phyloP scores from a whole-genome alignment of 2,888 invertebrate species.

The Rhimphoctona megacephalus region DNA sequence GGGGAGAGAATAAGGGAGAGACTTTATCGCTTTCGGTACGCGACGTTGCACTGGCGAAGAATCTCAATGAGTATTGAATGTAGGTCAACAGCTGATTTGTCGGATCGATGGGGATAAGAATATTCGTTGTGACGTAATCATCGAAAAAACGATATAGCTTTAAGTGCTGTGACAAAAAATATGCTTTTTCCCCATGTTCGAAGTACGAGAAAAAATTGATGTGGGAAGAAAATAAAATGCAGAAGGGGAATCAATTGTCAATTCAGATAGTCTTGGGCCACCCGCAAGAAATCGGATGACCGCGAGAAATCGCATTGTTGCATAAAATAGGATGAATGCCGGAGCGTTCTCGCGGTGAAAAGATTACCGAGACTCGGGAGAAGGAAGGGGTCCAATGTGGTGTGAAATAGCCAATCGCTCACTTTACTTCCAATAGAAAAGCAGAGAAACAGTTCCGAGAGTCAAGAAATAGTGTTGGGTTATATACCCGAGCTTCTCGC shows the following conservation, averaged over 20 bases:
- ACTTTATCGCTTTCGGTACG: conserved; percentile 74
- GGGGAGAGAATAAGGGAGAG: conserved; percentile 73
- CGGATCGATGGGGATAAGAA: conserved; percentile 77
- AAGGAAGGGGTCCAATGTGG: conserved; percentile 76
- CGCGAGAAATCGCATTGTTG: conserved; percentile 75
- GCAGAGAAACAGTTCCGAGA: conserved; percentile 32
- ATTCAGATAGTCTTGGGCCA: conserved; percentile 32
- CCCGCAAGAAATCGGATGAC: conserved; percentile 73
- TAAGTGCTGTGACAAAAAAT: neutral
- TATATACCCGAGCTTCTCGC: conserved; percentile 61
- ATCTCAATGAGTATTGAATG: conserved; percentile 77
- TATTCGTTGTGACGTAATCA: conserved; percentile 67
- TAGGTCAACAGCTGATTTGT: conserved; percentile 81
- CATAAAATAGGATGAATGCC: conserved; percentile 76
- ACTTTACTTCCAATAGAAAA: conserved; percentile 55
- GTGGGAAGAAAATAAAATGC: neutral
- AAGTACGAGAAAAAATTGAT: neutral
- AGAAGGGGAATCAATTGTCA: conserved; percentile 8
- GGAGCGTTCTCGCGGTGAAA: conserved; percentile 52
- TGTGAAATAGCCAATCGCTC: conserved; percentile 80
- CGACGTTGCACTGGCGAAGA: conserved; percentile 70
- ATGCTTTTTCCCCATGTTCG: neutral
- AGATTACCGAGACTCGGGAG: conserved; percentile 41
- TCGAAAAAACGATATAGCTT: neutral
- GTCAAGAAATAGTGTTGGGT: conserved; percentile 32